phyloP scores from a whole-genome alignment of 2,797 vertebrate species.

The Malurus leucopterus region DNA sequence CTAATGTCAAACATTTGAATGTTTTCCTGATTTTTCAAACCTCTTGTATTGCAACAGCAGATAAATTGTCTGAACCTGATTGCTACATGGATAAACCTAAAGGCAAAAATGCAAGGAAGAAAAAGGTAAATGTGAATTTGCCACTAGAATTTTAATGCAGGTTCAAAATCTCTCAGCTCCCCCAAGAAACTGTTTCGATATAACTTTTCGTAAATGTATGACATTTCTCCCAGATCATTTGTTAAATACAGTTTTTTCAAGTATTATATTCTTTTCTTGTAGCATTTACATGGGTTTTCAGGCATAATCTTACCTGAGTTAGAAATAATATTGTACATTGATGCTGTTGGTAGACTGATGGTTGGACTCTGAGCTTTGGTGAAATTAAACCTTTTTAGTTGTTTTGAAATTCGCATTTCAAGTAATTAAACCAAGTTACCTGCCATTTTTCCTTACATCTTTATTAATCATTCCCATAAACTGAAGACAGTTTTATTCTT shows the following conservation, averaged over 20 bases:
- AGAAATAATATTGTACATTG: background rate
- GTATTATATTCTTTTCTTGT: background rate
- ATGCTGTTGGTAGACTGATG: background rate
- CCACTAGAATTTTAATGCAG: background rate
- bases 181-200: background rate
- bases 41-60: background rate
- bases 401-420: background rate
- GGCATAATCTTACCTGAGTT: background rate
- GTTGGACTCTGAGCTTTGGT: background rate
- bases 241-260: background rate
- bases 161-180: background rate
- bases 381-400: background rate
- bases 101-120: background rate
- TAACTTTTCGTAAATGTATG: background rate
- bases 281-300: background rate
- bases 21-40: background rate
- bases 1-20: background rate
- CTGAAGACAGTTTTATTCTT: slow-evolving; percentile 25
- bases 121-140: slow-evolving; percentile 31
- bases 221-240: background rate
- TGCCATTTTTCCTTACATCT: background rate
- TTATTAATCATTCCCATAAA: background rate
- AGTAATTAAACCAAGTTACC: background rate
- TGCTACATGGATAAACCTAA: background rate
- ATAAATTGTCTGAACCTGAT: background rate